A percentile compares a stretch with the other conserved stretches of the same genome.
phyloP scores from a whole-genome alignment of 2,113 vertebrate species.

The Perca schrenkii region DNA sequence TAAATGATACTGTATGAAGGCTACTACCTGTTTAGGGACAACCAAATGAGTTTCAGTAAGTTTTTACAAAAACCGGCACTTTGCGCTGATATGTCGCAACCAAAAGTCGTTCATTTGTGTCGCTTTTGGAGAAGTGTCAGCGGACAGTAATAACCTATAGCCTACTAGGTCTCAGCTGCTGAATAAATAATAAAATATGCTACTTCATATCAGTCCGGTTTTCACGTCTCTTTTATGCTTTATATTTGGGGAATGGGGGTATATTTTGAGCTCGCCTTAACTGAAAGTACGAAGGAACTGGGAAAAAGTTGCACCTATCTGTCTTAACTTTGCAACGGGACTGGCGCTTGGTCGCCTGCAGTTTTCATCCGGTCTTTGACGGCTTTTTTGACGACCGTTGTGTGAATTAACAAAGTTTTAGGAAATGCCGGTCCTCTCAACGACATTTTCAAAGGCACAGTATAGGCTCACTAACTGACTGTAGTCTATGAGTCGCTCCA shows the following conservation, averaged over 20 bases:
- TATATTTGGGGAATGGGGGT: neutral
- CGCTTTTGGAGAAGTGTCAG: conserved; percentile 22
- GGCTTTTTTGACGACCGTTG: neutral
- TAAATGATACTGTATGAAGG: conserved; percentile 49
- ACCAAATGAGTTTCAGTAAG: conserved; percentile 62
- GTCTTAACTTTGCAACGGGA: conserved; percentile 48
- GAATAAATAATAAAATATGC: neutral
- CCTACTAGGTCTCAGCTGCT: neutral
- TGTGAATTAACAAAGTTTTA: conserved; percentile 45
- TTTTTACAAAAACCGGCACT: conserved; percentile 44
- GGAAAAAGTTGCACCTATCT: conserved; percentile 53
- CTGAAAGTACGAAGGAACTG: conserved; percentile 19
- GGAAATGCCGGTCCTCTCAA: conserved; percentile 9
- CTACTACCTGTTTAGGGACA: conserved; percentile 57
- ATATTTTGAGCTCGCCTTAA: conserved; percentile 13
- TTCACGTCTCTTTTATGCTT: neutral
- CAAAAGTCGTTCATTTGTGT: conserved; percentile 18
- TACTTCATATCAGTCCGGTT: neutral
- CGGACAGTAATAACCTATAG: neutral
- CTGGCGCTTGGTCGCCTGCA: neutral
- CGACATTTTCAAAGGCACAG: conserved; percentile 24
- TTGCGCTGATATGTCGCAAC: neutral
- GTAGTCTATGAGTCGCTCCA: conserved; percentile 48
- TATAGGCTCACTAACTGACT: conserved; percentile 1
- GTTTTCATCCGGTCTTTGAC: neutral